phyloP scores from a whole-genome alignment of 2,888 invertebrate species.

The Agonopterix arenella region DNA sequence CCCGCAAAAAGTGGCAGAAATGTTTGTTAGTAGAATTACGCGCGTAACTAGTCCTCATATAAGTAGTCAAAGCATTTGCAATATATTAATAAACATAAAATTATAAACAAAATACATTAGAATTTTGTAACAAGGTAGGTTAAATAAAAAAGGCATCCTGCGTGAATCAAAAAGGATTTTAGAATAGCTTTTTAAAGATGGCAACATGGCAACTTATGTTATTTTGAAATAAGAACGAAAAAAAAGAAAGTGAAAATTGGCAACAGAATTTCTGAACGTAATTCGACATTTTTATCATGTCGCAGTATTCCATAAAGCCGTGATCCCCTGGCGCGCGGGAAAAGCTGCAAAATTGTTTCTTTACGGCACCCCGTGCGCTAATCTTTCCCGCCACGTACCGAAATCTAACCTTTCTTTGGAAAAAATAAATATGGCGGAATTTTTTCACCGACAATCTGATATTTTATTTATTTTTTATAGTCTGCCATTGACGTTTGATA shows the following conservation, averaged over 20 bases:
- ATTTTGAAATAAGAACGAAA: neutral
- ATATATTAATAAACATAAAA: too few species aligned
- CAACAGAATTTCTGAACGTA: slow-evolving; percentile 17
- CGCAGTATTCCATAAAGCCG: slow-evolving; percentile 53
- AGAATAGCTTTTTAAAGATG: too few species aligned
- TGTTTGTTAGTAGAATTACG: too few species aligned
- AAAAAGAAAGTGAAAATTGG: neutral
- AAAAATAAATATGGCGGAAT: slow-evolving; percentile 18
- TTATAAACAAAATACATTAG: too few species aligned
- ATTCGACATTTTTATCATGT: slow-evolving; percentile 68
- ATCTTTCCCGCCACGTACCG: slow-evolving; percentile 41
- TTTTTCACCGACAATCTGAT: slow-evolving; percentile 39
- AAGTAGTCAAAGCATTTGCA: too few species aligned
- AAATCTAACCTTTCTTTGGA: slow-evolving; percentile 14
- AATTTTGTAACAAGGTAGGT: too few species aligned
- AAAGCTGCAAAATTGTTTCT: slow-evolving; percentile 72
- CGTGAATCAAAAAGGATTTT: neutral
- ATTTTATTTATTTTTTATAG: slow-evolving; percentile 67
- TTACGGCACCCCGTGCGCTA: slow-evolving; percentile 69
- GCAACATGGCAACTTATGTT: too few species aligned
- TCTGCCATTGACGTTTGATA: slow-evolving; percentile 62
- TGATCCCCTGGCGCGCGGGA: slow-evolving; percentile 44
- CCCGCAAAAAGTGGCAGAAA: too few species aligned
- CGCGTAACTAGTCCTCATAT: too few species aligned
- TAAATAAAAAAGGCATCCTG: neutral